Evolutionary conservation across 2,888 invertebrate genomes (phyloP).

Genomic region (Adelognathus sp.): DNA sequence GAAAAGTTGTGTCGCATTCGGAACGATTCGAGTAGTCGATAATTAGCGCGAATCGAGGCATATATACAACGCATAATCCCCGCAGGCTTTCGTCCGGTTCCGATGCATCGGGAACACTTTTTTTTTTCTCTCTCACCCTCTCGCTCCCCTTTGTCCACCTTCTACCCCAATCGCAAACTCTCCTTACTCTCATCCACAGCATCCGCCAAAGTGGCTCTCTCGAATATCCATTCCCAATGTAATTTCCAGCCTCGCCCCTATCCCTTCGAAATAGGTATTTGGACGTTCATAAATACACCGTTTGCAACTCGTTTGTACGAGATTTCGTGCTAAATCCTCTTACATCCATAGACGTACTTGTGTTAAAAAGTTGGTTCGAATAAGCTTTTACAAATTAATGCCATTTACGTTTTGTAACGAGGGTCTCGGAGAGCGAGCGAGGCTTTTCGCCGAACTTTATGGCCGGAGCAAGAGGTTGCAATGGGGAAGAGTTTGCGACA

Average conservation of each 20-base stretch:
- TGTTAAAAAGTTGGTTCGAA: conserved; percentile 75
- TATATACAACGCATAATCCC: too few species aligned
- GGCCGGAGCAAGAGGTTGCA: conserved; percentile 11
- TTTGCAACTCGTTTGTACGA: conserved; percentile 25
- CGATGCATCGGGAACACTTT: conserved; percentile 35
- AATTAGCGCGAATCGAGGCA: conserved; percentile 38
- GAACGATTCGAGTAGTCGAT: conserved; percentile 44
- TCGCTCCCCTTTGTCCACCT: neutral
- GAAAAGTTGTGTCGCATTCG: conserved; percentile 27
- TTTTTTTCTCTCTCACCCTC: conserved; percentile 36
- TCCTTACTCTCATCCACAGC: conserved; percentile 37
- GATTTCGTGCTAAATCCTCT: conserved; percentile 31
- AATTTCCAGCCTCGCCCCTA: conserved; percentile 23
- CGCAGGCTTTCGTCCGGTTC: conserved; percentile 1
- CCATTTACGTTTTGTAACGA: conserved; percentile 61
- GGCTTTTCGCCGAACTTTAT: conserved; percentile 56
- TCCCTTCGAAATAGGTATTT: conserved; percentile 5
- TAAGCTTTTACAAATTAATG: conserved; percentile 79
- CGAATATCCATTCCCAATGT: conserved; percentile 31
- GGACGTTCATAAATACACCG: neutral
- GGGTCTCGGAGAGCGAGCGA: conserved; percentile 26
- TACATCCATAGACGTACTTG: conserved; percentile 33
- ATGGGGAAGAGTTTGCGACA: conserved; percentile 61
- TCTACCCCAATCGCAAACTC: conserved; percentile 16
- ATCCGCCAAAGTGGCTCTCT: neutral